phyloP scores from a whole-genome alignment of 2,797 vertebrate species.

The Galagoides demidoff region DNA sequence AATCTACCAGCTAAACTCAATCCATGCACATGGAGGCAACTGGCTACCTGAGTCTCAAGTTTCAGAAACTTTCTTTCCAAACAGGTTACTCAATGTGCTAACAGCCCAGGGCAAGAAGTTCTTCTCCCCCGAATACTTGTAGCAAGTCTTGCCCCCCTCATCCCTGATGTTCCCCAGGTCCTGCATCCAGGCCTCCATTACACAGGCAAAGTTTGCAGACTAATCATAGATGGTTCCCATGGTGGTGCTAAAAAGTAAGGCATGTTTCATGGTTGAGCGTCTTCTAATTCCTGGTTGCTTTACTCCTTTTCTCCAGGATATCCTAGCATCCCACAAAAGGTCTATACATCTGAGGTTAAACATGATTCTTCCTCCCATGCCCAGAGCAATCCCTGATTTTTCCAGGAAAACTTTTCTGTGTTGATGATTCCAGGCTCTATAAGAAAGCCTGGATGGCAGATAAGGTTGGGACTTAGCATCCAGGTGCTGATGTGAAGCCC shows the following conservation, averaged over 20 bases:
- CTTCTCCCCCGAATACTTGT: not conserved
- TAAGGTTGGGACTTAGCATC: not conserved
- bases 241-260: not conserved
- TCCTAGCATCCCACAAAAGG: not conserved
- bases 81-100: not conserved
- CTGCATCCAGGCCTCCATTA: not conserved
- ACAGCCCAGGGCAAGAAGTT: not conserved
- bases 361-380: not conserved
- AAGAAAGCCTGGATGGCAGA: not conserved
- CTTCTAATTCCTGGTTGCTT: not conserved
- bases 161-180: not conserved
- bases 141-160: not conserved
- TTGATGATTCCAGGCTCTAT: not conserved
- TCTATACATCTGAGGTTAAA: not conserved
- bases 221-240: not conserved
- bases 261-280: not conserved
- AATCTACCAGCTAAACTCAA: not conserved
- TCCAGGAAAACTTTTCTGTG: not conserved
- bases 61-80: conserved; percentile 17
- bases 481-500: conserved; percentile 5
- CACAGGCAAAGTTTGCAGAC: not conserved
- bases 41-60: not conserved
- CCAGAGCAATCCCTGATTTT: not conserved
- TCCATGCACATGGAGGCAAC: not conserved
- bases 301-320: not conserved